Base-by-base conservation (phyloP, 2,797 vertebrate species). In the Tangara arthus region DNA sequence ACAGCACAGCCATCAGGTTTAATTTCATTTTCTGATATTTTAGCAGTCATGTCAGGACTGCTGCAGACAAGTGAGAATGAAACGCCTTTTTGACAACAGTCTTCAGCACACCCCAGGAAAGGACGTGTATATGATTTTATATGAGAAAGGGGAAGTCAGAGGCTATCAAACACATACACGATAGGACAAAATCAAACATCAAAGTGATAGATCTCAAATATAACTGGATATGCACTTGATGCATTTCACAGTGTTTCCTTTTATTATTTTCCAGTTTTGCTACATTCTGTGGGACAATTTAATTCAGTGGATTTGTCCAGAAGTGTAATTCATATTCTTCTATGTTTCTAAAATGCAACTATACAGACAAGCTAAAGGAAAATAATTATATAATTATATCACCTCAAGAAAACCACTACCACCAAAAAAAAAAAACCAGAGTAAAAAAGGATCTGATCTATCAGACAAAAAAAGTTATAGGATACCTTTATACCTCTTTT, bases 1-100 rank as follows among this genome's bases (percentile, higher is more conserved):
- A 94, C 55, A 90, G 61, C 70, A 46, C 26, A 94, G 80, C 87
- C 79, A 93, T 97, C 96, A 96, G 91, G 92, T 97, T 90, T 94
- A 94, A 97, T 96, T 97, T 97, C 64, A 69, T 96, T 95, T 96
- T 94, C 92, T 97, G 86, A 56, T 96, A 96, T 95, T 97, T 97
- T 96, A 96, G 89, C 92, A 96, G 75, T 94, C 63, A 44, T 69
- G 81, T 96, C 60, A 53, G 84, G 73, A 89, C 60, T 95, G 80
- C 77, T 87, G 89, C 80, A 95, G 77, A 80, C 81, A 82, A 64
- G 61, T 91, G 93, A 96, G 89, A 90, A 88, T 93, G 75, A 97
- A 97, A 95, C n/a, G 8, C 66, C 82, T 97, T 91, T 96, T 87
- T 96, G 94, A 97, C 93, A 96, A 96, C 82, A 85, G 50, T 79